Percentiles rank a stretch among this genome's conserved stretches.
These are phyloP conservation scores for Drosophila mayaguana DNA, from an alignment of 2,888 invertebrate genomes.

Conservation along the genomic window DNA sequence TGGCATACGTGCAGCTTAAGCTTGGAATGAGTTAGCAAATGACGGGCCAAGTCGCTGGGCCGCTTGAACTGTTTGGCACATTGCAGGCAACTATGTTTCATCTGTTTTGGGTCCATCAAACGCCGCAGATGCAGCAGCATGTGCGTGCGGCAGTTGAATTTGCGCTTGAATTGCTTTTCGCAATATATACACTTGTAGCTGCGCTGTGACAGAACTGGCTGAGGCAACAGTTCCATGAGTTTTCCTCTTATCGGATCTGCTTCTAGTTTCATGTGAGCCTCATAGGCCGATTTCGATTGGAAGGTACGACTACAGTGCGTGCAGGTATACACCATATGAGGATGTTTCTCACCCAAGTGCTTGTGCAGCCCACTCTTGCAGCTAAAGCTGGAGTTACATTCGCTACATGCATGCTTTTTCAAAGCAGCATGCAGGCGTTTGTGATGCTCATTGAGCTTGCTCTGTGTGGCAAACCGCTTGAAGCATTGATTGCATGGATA, in stretches of 20 bases:
- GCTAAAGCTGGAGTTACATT: slow-evolving; percentile 14
- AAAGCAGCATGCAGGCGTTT: slow-evolving; percentile 35
- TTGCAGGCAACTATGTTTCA: slow-evolving; percentile 20
- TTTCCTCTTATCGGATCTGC: background rate
- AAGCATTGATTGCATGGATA: slow-evolving; percentile 68
- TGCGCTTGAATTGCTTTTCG: slow-evolving; percentile 49
- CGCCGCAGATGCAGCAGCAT: slow-evolving; percentile 61
- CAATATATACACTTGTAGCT: slow-evolving; percentile 69
- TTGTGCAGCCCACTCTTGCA: slow-evolving; percentile 5
- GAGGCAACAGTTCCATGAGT: slow-evolving; percentile 16
- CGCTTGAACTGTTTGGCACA: slow-evolving; percentile 60
- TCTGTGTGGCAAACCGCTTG: slow-evolving; percentile 55
- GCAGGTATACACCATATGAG: slow-evolving; percentile 8
- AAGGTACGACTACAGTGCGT: slow-evolving; percentile 9
- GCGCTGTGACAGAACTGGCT: background rate
- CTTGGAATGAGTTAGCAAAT: slow-evolving; percentile 66
- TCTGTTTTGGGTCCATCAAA: slow-evolving; percentile 14
- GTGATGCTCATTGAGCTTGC: slow-evolving; percentile 63
- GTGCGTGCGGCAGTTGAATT: slow-evolving; percentile 61
- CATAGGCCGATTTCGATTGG: background rate
- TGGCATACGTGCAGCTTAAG: slow-evolving; percentile 61
- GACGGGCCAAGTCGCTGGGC: slow-evolving; percentile 69
- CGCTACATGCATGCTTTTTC: slow-evolving; percentile 21
- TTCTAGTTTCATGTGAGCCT: slow-evolving; percentile 6
- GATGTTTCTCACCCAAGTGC: slow-evolving; percentile 9